Percentiles rank a stretch among this genome's conserved stretches.
These are phyloP conservation scores for Thunnus maccoyii DNA, from an alignment of 2,113 vertebrate species.

Conservation along the genomic window DNA sequence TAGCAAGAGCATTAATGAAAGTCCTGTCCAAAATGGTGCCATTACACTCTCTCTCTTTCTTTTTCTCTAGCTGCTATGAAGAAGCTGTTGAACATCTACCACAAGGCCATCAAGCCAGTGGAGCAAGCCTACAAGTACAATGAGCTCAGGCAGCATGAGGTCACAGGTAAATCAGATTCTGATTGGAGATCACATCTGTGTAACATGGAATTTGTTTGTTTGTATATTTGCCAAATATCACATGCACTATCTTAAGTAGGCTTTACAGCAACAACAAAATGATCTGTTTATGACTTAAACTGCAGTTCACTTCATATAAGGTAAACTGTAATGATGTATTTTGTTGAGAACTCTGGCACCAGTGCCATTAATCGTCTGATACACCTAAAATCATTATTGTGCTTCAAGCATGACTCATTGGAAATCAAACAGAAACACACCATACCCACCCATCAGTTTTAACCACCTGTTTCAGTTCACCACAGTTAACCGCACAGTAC, in stretches of 20 bases:
- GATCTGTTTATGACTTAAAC: too few species aligned
- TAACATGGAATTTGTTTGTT: background rate
- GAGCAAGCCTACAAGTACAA: conserved; percentile 97
- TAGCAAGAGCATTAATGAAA: conserved; percentile 28
- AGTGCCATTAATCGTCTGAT: too few species aligned
- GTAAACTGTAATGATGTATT: background rate
- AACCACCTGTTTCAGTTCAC: background rate
- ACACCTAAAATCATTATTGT: background rate
- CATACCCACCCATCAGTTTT: background rate
- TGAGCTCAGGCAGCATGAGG: conserved; percentile 95
- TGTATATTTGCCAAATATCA: too few species aligned
- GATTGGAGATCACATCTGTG: background rate
- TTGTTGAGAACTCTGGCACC: background rate
- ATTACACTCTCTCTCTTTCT: conserved; percentile 4
- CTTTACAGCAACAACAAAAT: background rate
- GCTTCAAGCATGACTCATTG: background rate
- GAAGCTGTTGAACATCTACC: conserved; percentile 93
- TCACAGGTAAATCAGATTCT: conserved; percentile 88
- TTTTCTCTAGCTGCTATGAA: conserved; percentile 88
- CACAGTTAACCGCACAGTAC: background rate
- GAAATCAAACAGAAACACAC: background rate
- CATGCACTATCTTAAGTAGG: too few species aligned
- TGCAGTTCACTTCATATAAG: background rate
- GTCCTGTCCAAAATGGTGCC: conserved; percentile 6
- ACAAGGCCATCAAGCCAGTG: conserved; percentile 93